phyloP scores from a whole-genome alignment of 2,888 invertebrate genomes.

The Zygaena filipendulae region DNA sequence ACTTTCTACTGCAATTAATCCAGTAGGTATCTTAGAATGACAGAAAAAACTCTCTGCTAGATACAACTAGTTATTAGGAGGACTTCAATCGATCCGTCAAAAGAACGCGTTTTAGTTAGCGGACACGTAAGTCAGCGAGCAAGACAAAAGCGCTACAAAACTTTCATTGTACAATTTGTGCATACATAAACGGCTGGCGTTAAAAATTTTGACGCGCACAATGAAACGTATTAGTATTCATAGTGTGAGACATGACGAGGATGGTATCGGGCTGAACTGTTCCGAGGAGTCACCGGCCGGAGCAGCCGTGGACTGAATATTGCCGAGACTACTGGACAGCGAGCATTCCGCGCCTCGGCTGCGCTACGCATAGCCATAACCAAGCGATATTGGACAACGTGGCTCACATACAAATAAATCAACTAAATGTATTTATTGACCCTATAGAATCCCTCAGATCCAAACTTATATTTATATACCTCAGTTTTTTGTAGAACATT shows the following conservation, averaged over 20 bases:
- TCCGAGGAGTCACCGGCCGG: constrained; percentile 60
- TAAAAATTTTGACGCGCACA: constrained; percentile 36
- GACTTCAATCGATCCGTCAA: constrained; percentile 26
- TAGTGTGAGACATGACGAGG: constrained; percentile 29
- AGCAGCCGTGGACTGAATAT: constrained; percentile 52
- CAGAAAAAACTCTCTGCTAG: constrained; percentile 17
- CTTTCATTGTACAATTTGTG: constrained; percentile 35
- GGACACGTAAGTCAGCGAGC: constrained; percentile 50
- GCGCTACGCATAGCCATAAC: constrained; percentile 38
- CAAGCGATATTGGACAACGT: constrained; percentile 46
- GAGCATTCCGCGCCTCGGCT: constrained; percentile 40
- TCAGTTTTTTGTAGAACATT: too few species aligned
- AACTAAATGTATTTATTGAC: too few species aligned
- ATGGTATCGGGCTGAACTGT: constrained; percentile 47
- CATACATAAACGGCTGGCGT: too few species aligned
- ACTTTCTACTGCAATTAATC: too few species aligned
- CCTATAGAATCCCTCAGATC: too few species aligned
- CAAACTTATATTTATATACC: too few species aligned
- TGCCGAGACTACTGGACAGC: constrained; percentile 28
- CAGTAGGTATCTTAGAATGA: too few species aligned
- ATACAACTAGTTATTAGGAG: constrained; percentile 16
- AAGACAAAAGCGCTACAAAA: constrained; percentile 57
- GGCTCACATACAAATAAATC: constrained; percentile 32
- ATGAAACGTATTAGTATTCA: constrained; percentile 56
- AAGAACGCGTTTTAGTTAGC: constrained; percentile 40